Evolutionary conservation across 2,113 vertebrate species (phyloP).

Genomic region (Aphyosemion australe): DNA sequence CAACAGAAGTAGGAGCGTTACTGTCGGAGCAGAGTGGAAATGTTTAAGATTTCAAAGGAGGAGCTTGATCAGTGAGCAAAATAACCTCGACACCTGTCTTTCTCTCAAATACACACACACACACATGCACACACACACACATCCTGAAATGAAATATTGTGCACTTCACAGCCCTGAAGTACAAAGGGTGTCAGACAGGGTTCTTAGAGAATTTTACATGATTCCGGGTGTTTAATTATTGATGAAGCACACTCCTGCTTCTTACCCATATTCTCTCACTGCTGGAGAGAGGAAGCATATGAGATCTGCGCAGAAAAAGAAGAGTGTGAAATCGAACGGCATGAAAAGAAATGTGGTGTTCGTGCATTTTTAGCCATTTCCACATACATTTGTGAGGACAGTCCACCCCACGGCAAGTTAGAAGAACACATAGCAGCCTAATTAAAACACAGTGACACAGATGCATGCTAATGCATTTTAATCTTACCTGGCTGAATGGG

Average conservation of each 20-base stretch:
- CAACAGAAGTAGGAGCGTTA: neutral
- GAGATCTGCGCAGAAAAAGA: neutral
- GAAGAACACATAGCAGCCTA: conserved; percentile 31
- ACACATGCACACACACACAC: conserved; percentile 23
- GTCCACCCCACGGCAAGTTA: neutral
- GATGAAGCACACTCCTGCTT: conserved; percentile 44
- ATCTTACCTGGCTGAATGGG: conserved; percentile 12
- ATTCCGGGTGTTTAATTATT: conserved; percentile 71
- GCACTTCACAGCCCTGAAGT: conserved; percentile 55
- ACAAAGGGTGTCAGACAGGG: conserved; percentile 53
- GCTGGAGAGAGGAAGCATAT: conserved; percentile 32
- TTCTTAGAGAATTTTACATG: conserved; percentile 78
- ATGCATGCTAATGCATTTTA: conserved; percentile 29
- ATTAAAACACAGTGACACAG: conserved; percentile 41
- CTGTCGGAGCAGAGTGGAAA: conserved; percentile 20
- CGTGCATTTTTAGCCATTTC: neutral
- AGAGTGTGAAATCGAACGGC: neutral
- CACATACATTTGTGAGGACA: neutral
- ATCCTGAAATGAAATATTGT: conserved; percentile 66
- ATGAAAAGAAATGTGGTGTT: neutral
- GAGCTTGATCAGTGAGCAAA: conserved; percentile 29
- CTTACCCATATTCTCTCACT: conserved; percentile 35
- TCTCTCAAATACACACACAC: conserved; percentile 1
- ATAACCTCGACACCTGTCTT: conserved; percentile 26
- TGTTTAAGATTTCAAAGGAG: conserved; percentile 38